A percentile compares a stretch with the other conserved stretches of the same genome.
Evolutionary conservation across 2,888 invertebrate genomes (phyloP).

Genomic region (Microplitis manilae): DNA sequence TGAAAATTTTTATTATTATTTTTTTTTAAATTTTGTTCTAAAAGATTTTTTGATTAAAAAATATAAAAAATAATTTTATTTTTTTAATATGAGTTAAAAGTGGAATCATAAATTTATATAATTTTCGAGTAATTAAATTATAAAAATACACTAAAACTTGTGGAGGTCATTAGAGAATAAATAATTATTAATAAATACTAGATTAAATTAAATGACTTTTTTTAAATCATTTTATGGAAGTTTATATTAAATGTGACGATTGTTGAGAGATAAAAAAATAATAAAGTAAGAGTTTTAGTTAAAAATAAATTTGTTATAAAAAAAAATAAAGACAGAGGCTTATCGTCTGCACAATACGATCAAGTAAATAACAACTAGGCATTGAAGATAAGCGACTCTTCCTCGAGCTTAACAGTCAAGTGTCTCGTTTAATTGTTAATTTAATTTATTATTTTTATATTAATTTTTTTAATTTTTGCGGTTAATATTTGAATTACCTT

Average conservation of each 20-base stretch:
- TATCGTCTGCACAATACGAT: constrained; percentile 60
- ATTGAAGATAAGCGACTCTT: constrained; percentile 53
- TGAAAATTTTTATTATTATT: constrained; percentile 38
- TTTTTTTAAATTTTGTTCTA: neutral
- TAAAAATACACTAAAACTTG: no score
- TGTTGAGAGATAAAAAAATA: neutral
- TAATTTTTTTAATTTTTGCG: constrained; percentile 16
- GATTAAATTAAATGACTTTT: neutral
- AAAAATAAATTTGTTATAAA: neutral
- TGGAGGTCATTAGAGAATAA: no score
- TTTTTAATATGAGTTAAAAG: no score
- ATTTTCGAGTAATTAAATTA: no score
- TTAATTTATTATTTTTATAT: constrained; percentile 20
- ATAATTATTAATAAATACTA: neutral
- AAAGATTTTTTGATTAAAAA: no score
- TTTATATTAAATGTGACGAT: neutral
- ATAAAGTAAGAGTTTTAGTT: neutral
- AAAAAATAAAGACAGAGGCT: constrained; percentile 33
- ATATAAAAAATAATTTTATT: no score
- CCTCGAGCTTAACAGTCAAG: constrained; percentile 7
- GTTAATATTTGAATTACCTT: neutral
- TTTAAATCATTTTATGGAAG: neutral
- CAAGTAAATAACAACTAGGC: constrained; percentile 58
- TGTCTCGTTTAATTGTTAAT: constrained; percentile 7
- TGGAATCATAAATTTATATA: no score